Base-by-base conservation (phyloP, 2,888 invertebrate genomes). In the Torymus aiolomorphi region DNA sequence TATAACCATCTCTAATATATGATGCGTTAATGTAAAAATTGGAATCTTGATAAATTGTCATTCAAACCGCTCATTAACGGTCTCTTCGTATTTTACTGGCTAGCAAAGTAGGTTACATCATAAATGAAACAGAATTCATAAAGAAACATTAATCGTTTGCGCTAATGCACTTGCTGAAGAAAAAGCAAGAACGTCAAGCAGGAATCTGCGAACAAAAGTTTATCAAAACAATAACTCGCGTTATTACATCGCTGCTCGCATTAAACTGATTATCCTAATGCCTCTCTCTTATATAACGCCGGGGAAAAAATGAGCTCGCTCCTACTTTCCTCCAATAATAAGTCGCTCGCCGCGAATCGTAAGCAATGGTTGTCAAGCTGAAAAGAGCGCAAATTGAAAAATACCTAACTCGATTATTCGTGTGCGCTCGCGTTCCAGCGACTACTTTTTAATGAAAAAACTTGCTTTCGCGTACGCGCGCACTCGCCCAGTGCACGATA, bases 401-500 rank as follows among this genome's bases (percentile, higher is more conserved):
- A 61, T 42, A 63, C 57, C 61, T 69, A 73, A 77, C 76, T 62
- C 67, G 72, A 76, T 80, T 80, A 74, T 65, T 57, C 54, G 5
- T 49, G 24, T 18, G 51, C n/a, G 12, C 42, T 42, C 42, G 31
- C 31, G 20, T n/a, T 16, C 12, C 12, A 16, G 61, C 62, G 11
- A 56, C 76, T 72, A 80, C 67, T 80, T 72, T 77, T 80, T 80
- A 67, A 81, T 75, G 75, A 71, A 78, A 81, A 81, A 81, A 81
- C 78, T 81, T 77, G 70, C 16, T 12, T 56, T 13, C n/a, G 5
- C 42, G 16, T n/a, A n/a, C 18, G 5, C 31, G 31, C 31, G 31
- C 4, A 31, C 31, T 31, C 31, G 31, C 31, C 5, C 31, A 31
- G 31, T 31, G 8, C 42, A 42, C 42, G 13, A 4, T 14, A 51